Percentiles rank a stretch among this genome's conserved stretches.
Conservation (phyloP, 2,888 invertebrate genomes). For the Chirona hameri region DNA sequence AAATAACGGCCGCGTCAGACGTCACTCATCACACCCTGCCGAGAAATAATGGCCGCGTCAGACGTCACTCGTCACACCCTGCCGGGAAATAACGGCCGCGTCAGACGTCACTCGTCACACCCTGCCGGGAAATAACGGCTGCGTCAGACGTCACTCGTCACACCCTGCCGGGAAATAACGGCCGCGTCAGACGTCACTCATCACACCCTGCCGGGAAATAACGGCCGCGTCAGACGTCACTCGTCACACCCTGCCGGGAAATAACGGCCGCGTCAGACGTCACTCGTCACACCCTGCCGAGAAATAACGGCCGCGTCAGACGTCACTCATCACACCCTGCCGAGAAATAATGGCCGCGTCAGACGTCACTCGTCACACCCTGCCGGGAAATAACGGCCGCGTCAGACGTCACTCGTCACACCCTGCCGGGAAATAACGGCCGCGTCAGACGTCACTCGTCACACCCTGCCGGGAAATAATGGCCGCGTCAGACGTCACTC, state of each 20-base stretch:
- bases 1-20: background rate
- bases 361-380: conserved; percentile 3
- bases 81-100: background rate
- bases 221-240: background rate
- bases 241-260: background rate
- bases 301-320: background rate
- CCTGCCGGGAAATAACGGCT: background rate
- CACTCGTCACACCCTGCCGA: conserved; percentile 12
- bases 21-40: conserved; percentile 24
- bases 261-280: background rate
- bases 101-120: background rate
- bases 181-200: background rate
- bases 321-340: conserved; percentile 26
- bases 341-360: background rate
- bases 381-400: background rate
- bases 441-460: background rate
- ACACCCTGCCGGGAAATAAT: background rate
- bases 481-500: background rate
- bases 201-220: background rate
- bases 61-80: conserved; percentile 11
- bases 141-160: background rate
- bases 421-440: background rate
- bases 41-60: background rate
- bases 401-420: background rate
- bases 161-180: background rate